Conservation (phyloP, 1,140 invertebrate genomes). For the Theocolax elegans region DNA sequence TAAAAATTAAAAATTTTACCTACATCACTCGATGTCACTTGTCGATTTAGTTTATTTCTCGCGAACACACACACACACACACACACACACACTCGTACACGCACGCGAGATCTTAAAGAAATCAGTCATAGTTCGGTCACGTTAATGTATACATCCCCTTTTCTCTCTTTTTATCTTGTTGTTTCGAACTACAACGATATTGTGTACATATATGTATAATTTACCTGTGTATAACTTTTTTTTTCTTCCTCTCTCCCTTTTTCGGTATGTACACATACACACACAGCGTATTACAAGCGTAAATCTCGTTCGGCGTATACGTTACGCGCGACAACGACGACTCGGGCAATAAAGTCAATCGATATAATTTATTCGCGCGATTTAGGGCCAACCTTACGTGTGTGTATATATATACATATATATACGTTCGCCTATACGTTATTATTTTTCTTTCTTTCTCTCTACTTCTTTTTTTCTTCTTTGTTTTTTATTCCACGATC, state of each 20-base stretch:
- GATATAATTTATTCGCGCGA: conserved; percentile 33
- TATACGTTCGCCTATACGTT: background rate
- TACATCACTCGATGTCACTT: no score
- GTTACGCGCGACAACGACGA: background rate
- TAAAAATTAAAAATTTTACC: no score
- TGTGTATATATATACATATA: background rate
- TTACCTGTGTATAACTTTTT: background rate
- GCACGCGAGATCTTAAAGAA: background rate
- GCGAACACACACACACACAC: background rate
- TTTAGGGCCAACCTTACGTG: conserved; percentile 12
- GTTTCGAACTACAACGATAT: background rate
- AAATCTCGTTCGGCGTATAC: conserved; percentile 26
- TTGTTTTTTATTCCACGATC: no score
- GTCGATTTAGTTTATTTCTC: background rate
- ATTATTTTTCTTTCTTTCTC: conserved; percentile 12
- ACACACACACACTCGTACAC: no score
- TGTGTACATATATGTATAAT: background rate
- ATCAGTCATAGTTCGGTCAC: no score
- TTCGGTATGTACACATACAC: no score
- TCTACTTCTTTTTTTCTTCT: background rate
- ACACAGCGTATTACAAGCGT: conserved; percentile 21
- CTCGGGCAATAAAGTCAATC: conserved; percentile 30
- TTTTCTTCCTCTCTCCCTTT: background rate
- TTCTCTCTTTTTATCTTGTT: background rate
- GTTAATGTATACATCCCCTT: background rate